Conservation (phyloP, 2,113 vertebrate genomes). For the Daubentonia madagascariensis region DNA sequence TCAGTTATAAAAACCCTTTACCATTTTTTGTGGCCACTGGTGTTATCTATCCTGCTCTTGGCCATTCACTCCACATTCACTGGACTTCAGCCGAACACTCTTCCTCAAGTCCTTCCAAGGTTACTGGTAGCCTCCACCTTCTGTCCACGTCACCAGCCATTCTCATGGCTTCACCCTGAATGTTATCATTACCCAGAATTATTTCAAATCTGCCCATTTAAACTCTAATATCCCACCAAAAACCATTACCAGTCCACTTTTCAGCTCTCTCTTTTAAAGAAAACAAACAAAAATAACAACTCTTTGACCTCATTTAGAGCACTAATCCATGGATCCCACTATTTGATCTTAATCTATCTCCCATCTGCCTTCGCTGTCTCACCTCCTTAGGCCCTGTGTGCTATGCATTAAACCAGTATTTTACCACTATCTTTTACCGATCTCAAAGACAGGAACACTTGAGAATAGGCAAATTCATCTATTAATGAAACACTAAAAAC, state of each 20-base stretch:
- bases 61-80: not conserved
- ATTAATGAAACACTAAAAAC: not conserved
- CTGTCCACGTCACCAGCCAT: not conserved
- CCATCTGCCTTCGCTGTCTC: not conserved
- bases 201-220: not conserved
- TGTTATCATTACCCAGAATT: not conserved
- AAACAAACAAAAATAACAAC: not conserved
- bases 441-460: not conserved
- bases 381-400: not conserved
- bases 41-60: not conserved
- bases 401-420: not conserved
- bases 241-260: not conserved
- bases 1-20: not conserved
- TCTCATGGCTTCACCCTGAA: not conserved
- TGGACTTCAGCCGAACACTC: not conserved
- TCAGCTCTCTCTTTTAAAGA: constrained; percentile 8
- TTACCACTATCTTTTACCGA: not conserved
- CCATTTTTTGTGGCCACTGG: not conserved
- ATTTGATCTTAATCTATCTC: not conserved
- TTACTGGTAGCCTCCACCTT: not conserved
- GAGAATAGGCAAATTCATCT: not conserved
- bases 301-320: not conserved
- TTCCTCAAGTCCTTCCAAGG: not conserved
- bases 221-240: not conserved
- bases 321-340: not conserved